A percentile compares a stretch with the other conserved stretches of the same genome.
phyloP scores from a whole-genome alignment of 1,140 invertebrate genomes.

The Lerema accius region DNA sequence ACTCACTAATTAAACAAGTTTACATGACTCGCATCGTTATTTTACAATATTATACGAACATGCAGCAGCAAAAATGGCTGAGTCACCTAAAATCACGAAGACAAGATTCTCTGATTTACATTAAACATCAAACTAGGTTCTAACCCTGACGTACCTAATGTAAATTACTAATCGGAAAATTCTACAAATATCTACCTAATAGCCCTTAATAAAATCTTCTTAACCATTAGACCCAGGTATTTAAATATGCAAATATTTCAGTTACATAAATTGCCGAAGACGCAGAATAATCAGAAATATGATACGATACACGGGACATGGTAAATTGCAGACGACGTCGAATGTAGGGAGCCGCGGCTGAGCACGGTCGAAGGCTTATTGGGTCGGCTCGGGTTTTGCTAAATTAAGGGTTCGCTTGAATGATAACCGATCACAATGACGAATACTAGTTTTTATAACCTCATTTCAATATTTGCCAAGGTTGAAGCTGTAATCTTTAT shows the following conservation, averaged over 20 bases:
- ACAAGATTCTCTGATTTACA: no score
- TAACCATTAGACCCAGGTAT: neutral
- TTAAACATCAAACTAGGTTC: no score
- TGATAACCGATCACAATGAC: neutral
- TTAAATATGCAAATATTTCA: neutral
- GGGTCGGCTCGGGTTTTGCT: neutral
- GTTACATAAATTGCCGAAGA: neutral
- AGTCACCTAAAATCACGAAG: no score
- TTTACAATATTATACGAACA: no score
- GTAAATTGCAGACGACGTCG: neutral
- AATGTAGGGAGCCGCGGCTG: neutral
- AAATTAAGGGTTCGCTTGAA: neutral
- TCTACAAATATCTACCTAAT: no score
- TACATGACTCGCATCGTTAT: no score
- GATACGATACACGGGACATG: neutral
- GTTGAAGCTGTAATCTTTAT: neutral
- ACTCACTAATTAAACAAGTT: no score
- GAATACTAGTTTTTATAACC: neutral
- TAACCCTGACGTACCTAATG: no score
- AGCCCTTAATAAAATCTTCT: no score
- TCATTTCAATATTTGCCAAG: neutral
- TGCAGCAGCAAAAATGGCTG: no score
- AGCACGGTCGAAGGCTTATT: conserved; percentile 1
- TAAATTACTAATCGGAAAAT: no score
- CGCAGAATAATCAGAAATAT: neutral